Percentiles rank a stretch among this genome's conserved stretches.
These are phyloP conservation scores for Vulpes vulpes DNA, from an alignment of 2,113 vertebrate genomes.

Conservation along the genomic window DNA sequence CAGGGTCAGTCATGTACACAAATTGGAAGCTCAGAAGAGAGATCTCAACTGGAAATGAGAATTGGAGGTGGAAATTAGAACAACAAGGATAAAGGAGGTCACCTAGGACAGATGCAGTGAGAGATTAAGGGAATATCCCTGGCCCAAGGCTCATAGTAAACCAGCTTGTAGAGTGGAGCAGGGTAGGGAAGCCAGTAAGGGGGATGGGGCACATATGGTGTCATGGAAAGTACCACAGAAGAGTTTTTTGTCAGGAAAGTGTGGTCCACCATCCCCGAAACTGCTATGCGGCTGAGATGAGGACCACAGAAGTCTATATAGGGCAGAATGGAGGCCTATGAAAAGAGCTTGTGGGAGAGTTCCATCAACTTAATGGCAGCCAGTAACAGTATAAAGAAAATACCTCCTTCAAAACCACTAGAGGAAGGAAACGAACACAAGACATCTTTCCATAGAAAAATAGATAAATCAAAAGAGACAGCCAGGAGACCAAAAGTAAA, in stretches of 20 bases:
- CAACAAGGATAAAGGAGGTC: neutral
- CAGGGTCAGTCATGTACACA: neutral
- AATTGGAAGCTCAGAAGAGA: neutral
- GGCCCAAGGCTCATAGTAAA: neutral
- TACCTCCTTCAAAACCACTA: neutral
- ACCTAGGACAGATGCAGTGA: neutral
- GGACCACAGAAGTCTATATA: too few species aligned
- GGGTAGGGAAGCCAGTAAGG: rapidly evolving
- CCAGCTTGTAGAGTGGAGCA: neutral
- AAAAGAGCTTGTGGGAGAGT: neutral
- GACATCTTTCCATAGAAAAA: neutral
- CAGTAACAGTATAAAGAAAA: neutral
- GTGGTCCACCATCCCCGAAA: neutral
- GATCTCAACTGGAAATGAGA: neutral
- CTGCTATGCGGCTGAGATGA: neutral
- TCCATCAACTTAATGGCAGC: neutral
- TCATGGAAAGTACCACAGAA: neutral
- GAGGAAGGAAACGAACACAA: neutral
- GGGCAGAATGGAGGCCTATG: neutral
- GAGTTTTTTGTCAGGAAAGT: too few species aligned
- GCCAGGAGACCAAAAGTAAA: neutral
- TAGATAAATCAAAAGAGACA: neutral
- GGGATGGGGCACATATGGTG: too few species aligned
- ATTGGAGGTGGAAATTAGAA: neutral
- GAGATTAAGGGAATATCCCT: neutral